Conservation (phyloP, 2,113 vertebrate genomes). For the Rhinolophus ferrumequinum region DNA sequence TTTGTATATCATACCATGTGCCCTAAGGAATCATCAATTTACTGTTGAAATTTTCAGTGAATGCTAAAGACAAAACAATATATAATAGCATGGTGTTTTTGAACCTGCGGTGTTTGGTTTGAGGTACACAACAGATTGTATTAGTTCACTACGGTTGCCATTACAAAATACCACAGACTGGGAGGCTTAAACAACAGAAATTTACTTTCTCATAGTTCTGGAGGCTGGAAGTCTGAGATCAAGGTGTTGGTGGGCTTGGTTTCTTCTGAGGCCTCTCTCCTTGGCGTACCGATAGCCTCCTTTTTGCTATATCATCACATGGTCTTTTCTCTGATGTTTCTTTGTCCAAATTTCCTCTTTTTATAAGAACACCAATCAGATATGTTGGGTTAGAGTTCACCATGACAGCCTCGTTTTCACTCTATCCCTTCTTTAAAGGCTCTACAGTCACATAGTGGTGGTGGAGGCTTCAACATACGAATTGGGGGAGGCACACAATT, state of each 20-base stretch:
- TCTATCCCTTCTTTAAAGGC: background rate
- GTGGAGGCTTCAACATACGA: background rate
- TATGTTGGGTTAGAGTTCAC: background rate
- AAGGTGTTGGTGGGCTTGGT: background rate
- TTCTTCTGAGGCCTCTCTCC: background rate
- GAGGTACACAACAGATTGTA: background rate
- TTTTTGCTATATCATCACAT: background rate
- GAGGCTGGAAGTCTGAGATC: background rate
- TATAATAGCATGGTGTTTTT: background rate
- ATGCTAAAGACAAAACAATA: background rate
- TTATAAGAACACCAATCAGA: background rate
- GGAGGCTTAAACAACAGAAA: background rate
- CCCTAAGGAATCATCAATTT: background rate
- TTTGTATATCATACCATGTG: background rate
- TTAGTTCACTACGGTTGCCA: background rate
- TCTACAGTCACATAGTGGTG: background rate
- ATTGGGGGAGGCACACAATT: background rate
- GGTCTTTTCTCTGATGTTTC: background rate
- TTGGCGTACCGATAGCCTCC: background rate
- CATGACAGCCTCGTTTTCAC: background rate
- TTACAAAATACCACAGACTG: background rate
- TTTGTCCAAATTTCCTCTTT: background rate
- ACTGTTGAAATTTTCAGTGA: background rate
- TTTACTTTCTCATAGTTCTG: background rate
- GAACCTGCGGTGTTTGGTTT: background rate